Conservation (phyloP, 2,113 vertebrate genomes). For the Dipodomys stephensi region DNA sequence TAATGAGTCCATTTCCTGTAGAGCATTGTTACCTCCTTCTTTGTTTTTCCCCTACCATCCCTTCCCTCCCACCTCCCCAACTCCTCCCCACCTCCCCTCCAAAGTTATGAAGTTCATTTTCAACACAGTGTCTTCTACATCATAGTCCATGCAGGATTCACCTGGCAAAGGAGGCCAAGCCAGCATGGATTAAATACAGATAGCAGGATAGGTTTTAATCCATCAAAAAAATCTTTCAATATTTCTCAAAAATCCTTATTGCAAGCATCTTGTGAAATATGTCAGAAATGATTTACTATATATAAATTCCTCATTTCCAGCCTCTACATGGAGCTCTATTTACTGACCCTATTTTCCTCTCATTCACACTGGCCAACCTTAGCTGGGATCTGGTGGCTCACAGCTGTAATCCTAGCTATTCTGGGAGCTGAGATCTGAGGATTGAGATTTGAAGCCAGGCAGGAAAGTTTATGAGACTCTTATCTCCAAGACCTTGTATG, state of each 20-base stretch:
- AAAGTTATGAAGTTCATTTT: too few species aligned
- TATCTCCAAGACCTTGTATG: too few species aligned
- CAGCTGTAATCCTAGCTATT: too few species aligned
- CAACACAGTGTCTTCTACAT: background rate
- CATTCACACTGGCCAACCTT: background rate
- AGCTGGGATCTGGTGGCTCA: too few species aligned
- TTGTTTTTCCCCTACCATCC: too few species aligned
- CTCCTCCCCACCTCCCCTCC: too few species aligned
- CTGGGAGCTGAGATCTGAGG: too few species aligned
- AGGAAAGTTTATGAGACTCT: too few species aligned
- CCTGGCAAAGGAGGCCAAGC: background rate
- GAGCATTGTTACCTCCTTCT: too few species aligned
- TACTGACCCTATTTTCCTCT: background rate
- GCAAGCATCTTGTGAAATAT: background rate
- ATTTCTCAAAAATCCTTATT: constrained; percentile 30
- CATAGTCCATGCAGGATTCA: background rate
- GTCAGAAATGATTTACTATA: background rate
- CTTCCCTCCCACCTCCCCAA: too few species aligned
- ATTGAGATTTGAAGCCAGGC: too few species aligned
- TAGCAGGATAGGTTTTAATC: background rate
- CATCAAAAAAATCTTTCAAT: background rate
- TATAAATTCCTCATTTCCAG: background rate
- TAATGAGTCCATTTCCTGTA: too few species aligned
- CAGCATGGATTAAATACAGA: background rate
- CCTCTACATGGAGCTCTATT: background rate